These are phyloP conservation scores for Diaperis boleti DNA, from an alignment of 2,888 invertebrate species.

Conservation along the genomic window DNA sequence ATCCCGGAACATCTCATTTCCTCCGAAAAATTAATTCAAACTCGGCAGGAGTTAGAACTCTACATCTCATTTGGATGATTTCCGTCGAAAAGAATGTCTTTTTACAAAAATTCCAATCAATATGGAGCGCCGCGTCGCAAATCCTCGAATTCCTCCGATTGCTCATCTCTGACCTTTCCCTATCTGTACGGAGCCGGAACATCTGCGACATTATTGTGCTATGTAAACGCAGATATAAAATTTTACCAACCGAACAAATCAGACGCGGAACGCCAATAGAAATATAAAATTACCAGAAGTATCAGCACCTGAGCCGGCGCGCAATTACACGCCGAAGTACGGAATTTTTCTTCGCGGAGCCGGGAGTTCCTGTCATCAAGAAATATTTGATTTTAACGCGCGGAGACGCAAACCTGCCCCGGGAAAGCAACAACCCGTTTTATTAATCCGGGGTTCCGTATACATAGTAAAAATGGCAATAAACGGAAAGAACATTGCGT, in stretches of 20 bases:
- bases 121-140: conserved; percentile 22
- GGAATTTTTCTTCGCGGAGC: conserved; percentile 24
- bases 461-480: conserved; percentile 47
- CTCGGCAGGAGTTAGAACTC: too few species aligned
- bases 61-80: too few species aligned
- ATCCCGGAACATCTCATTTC: too few species aligned
- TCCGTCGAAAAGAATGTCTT: too few species aligned
- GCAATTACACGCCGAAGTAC: conserved; percentile 41
- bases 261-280: conserved; percentile 44
- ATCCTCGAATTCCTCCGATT: conserved; percentile 17
- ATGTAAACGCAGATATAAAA: conserved; percentile 35
- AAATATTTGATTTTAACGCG: conserved; percentile 47
- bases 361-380: conserved; percentile 41
- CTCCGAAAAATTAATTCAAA: too few species aligned
- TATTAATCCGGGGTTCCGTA: conserved; percentile 50
- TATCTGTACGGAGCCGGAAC: conserved; percentile 17
- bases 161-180: conserved; percentile 36
- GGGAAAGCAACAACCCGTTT: conserved; percentile 49
- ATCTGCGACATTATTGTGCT: conserved; percentile 41
- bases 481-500: conserved; percentile 44
- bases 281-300: conserved; percentile 49
- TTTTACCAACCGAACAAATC: conserved; percentile 29
- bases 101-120: too few species aligned
- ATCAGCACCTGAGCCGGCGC: conserved; percentile 47
- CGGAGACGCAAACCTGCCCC: conserved; percentile 30